Percentiles rank a stretch among this genome's conserved stretches.
phyloP scores from a whole-genome alignment of 2,113 vertebrate genomes.

The Anguilla japonica region DNA sequence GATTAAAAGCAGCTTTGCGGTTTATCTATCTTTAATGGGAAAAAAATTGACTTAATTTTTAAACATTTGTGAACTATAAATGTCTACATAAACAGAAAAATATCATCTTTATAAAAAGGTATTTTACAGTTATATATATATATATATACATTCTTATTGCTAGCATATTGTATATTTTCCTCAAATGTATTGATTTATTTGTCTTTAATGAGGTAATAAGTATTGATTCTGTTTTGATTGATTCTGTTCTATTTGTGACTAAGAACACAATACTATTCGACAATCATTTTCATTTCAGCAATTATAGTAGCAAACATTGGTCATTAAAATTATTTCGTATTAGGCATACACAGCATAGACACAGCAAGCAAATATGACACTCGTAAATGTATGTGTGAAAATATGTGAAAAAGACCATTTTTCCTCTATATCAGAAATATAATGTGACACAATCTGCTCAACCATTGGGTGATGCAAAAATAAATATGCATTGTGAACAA shows the following conservation, averaged over 20 bases:
- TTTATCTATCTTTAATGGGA: background rate
- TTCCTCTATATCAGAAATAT: background rate
- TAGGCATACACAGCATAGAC: background rate
- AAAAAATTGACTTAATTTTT: background rate
- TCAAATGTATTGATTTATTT: background rate
- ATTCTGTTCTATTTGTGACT: background rate
- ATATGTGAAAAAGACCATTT: background rate
- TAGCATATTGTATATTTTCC: background rate
- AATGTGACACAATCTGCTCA: background rate
- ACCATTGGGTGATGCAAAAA: background rate
- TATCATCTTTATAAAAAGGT: slow-evolving; percentile 6
- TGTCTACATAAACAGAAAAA: slow-evolving; percentile 29
- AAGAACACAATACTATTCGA: background rate
- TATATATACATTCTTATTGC: background rate
- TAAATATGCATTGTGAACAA: background rate
- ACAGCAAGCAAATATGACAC: background rate
- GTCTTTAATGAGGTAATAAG: background rate
- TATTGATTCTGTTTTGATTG: background rate
- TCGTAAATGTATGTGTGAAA: background rate
- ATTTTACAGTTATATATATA: slow-evolving; percentile 27
- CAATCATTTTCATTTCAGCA: background rate
- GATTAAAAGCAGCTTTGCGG: background rate
- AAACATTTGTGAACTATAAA: background rate
- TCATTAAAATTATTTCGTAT: background rate
- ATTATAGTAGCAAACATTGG: background rate